Conservation (phyloP, 2,888 invertebrate species). For the Drosophila greeni region DNA sequence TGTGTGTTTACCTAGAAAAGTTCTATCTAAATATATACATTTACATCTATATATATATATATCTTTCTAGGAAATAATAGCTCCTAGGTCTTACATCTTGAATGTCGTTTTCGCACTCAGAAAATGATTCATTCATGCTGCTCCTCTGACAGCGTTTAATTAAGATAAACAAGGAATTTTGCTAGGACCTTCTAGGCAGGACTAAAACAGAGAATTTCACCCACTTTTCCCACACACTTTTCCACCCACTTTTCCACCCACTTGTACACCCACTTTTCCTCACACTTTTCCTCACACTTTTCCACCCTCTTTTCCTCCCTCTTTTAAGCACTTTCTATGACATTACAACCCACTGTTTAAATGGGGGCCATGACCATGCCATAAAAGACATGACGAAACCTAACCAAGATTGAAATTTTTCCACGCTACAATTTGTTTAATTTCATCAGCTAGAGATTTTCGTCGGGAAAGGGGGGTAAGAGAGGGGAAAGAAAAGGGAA, state of each 20-base stretch:
- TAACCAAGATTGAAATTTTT: slow-evolving; percentile 56
- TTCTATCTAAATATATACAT: background rate
- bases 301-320: background rate
- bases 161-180: slow-evolving; percentile 26
- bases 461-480: background rate
- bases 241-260: no score
- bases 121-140: slow-evolving; percentile 23
- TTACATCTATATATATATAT: background rate
- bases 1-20: background rate
- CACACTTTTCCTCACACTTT: no score
- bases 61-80: background rate
- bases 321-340: slow-evolving; percentile 7
- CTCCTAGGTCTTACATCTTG: slow-evolving; percentile 1
- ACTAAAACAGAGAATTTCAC: background rate
- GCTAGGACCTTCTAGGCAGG: background rate
- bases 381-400: slow-evolving; percentile 58
- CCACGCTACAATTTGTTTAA: slow-evolving; percentile 62
- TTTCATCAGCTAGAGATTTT: slow-evolving; percentile 55
- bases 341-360: slow-evolving; percentile 23
- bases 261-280: no score
- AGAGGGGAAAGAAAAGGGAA: background rate
- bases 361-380: slow-evolving; percentile 26
- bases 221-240: no score
- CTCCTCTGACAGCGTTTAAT: slow-evolving; percentile 9
- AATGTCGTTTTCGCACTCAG: slow-evolving; percentile 3